Evolutionary conservation across 2,797 vertebrate species (phyloP).

Genomic region (Propithecus deckenii): DNA sequence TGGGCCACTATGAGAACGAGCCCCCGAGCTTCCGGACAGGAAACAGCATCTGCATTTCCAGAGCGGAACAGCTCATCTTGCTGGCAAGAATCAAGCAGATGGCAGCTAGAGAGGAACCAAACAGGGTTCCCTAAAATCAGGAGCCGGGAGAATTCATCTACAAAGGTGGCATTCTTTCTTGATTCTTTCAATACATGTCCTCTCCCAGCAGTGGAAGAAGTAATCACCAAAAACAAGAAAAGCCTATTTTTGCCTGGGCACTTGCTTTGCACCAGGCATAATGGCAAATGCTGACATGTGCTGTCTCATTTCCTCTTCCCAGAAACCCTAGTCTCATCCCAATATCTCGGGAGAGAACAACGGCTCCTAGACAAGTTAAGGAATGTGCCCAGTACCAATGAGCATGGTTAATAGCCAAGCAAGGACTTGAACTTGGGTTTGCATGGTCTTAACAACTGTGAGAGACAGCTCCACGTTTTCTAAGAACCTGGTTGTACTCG

Average conservation of each 20-base stretch:
- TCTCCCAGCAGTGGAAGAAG: not conserved
- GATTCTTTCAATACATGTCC: not conserved
- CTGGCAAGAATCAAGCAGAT: not conserved
- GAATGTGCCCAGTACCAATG: not conserved
- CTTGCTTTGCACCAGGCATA: not conserved
- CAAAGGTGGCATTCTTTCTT: not conserved
- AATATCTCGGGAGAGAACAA: not conserved
- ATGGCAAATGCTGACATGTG: not conserved
- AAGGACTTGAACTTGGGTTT: not conserved
- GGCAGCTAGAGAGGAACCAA: not conserved
- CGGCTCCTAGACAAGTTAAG: not conserved
- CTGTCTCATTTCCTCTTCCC: not conserved
- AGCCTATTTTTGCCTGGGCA: not conserved
- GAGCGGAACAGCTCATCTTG: too few species aligned
- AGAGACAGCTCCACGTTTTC: not conserved
- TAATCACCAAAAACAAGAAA: not conserved
- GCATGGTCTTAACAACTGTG: not conserved
- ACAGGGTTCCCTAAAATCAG: not conserved
- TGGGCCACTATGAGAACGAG: not conserved
- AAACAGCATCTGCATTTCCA: not conserved
- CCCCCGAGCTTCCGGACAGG: not conserved
- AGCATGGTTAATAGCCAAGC: not conserved
- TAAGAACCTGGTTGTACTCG: not conserved
- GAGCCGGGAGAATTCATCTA: not conserved
- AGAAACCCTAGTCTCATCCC: not conserved